phyloP scores from a whole-genome alignment of 2,888 invertebrate species.

The Nephrotoma flavescens region DNA sequence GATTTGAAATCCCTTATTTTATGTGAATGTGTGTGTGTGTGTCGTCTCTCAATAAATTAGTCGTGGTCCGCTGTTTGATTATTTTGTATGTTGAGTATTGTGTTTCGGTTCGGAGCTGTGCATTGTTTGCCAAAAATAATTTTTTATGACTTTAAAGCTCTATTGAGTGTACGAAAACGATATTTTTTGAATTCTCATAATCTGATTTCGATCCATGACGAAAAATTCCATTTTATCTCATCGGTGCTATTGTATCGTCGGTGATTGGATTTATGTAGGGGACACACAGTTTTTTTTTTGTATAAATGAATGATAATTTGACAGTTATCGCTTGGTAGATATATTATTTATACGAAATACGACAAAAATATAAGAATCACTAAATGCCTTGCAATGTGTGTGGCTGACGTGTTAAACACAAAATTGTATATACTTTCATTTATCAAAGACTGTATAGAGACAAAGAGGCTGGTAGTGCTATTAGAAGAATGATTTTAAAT shows the following conservation, averaged over 20 bases:
- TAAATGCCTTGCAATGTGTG: not conserved
- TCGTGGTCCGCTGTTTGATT: not conserved
- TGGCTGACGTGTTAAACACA: not conserved
- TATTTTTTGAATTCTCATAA: not conserved
- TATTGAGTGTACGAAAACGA: not conserved
- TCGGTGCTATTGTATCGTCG: not conserved
- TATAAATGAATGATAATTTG: not conserved
- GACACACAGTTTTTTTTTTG: not conserved
- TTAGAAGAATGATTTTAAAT: not conserved
- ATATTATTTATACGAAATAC: not conserved
- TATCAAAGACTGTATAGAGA: not conserved
- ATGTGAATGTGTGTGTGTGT: not conserved
- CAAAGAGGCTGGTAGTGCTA: not conserved
- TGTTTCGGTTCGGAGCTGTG: not conserved
- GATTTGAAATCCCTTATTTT: not conserved
- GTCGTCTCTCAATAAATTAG: not conserved
- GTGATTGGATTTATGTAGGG: not conserved
- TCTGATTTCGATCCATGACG: not conserved
- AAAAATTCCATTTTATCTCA: not conserved
- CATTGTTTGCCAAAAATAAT: not conserved
- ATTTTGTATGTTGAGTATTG: not conserved
- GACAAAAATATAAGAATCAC: not conserved
- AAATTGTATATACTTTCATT: not conserved
- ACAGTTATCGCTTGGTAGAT: not conserved
- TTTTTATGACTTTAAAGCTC: not conserved